phyloP scores from a whole-genome alignment of 2,797 vertebrate genomes.

The Odontamblyopus rebecca region DNA sequence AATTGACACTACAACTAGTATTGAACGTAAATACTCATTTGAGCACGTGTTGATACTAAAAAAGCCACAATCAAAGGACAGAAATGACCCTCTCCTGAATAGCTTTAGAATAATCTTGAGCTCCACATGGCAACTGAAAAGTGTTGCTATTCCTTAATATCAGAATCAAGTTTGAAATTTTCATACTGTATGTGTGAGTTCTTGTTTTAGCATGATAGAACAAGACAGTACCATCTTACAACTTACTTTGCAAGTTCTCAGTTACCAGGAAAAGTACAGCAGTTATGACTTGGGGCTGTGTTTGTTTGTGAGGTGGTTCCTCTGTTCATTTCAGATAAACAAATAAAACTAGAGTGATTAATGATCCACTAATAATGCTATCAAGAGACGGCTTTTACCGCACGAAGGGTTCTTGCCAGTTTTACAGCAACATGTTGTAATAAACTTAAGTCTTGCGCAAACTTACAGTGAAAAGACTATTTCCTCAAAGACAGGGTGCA shows the following conservation, averaged over 20 bases:
- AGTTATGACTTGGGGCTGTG: background rate
- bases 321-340: background rate
- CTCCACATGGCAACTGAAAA: too few relatives aligned
- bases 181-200: too few relatives aligned
- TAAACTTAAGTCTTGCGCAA: conserved; percentile 35
- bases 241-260: background rate
- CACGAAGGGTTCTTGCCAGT: conserved; percentile 14
- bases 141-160: too few relatives aligned
- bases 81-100: too few relatives aligned
- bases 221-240: background rate
- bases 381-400: conserved; percentile 29
- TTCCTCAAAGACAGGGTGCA: conserved; percentile 21
- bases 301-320: background rate
- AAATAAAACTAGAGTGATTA: conserved; percentile 13
- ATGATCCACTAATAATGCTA: conserved; percentile 37
- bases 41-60: too few relatives aligned
- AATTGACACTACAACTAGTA: too few relatives aligned
- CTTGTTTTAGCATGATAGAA: background rate
- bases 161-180: too few relatives aligned
- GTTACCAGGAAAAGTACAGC: background rate
- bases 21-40: too few relatives aligned
- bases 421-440: conserved; percentile 25
- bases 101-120: too few relatives aligned
- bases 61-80: too few relatives aligned
- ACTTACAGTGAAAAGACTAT: conserved; percentile 10